phyloP scores from a whole-genome alignment of 2,888 invertebrate genomes.

The Drosophila subquinaria region DNA sequence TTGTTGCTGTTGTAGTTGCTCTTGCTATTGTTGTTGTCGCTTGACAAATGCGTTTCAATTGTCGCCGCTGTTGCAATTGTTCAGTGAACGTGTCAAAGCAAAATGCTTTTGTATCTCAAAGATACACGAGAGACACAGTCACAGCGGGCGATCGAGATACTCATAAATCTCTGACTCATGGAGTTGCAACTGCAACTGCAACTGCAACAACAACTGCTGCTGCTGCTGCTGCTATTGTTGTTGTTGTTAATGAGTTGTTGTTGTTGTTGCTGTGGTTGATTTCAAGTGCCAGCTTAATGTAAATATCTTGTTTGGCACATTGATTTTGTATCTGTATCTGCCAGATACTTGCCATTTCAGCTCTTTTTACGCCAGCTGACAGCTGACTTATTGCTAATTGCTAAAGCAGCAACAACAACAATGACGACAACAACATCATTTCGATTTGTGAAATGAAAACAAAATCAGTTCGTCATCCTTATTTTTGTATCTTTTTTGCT shows the following conservation, averaged over 20 bases:
- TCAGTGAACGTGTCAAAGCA: constrained; percentile 60
- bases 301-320: constrained; percentile 77
- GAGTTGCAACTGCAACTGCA: constrained; percentile 26
- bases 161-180: constrained; percentile 35
- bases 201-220: constrained; percentile 11
- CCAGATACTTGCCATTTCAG: constrained; percentile 8
- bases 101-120: constrained; percentile 42
- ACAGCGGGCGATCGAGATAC: constrained; percentile 32
- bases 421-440: constrained; percentile 13
- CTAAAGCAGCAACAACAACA: constrained; percentile 45
- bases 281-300: constrained; percentile 71
- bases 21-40: constrained; percentile 23
- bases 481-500: constrained; percentile 6
- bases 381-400: constrained; percentile 82
- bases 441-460: constrained; percentile 48
- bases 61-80: constrained; percentile 63
- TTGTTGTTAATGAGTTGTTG: constrained; percentile 59
- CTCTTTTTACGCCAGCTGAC: constrained; percentile 55
- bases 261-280: constrained; percentile 36
- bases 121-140: constrained; percentile 16
- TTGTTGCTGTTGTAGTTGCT: constrained; percentile 5
- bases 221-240: constrained; percentile 19
- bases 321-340: constrained; percentile 71
- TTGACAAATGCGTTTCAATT: constrained; percentile 80
- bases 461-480: constrained; percentile 76